A percentile compares a stretch with the other conserved stretches of the same genome.
phyloP scores from a whole-genome alignment of 2,113 vertebrate genomes.

The Elaphurus davidianus region DNA sequence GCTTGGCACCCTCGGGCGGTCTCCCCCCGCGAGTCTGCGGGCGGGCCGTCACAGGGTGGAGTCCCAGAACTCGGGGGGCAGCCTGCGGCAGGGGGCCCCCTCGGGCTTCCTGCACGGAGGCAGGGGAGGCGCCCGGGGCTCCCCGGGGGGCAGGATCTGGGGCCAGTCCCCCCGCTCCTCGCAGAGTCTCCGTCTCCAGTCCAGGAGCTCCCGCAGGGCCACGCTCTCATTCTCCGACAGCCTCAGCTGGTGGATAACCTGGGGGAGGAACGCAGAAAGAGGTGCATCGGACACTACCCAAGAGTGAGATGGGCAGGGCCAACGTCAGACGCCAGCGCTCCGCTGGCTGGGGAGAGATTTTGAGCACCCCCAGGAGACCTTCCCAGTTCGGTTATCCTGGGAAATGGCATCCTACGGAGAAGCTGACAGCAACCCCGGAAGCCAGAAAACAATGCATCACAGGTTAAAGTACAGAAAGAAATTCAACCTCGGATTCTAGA shows the following conservation, averaged over 20 bases:
- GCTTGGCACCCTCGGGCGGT: background rate
- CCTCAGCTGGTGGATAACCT: slow-evolving; percentile 90
- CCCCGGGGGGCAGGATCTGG: slow-evolving; percentile 75
- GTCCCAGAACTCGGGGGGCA: slow-evolving; percentile 80
- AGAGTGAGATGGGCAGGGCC: rapidly evolving
- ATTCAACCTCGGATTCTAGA: background rate
- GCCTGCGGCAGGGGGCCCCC: slow-evolving; percentile 77
- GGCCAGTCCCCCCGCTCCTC: slow-evolving; percentile 86
- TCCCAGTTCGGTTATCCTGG: too few species aligned
- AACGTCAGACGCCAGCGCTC: rapidly evolving
- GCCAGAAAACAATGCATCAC: too few species aligned
- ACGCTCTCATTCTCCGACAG: slow-evolving; percentile 86
- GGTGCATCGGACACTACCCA: background rate
- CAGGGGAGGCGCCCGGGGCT: slow-evolving; percentile 82
- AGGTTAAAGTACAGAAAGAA: background rate
- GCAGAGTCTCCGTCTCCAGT: slow-evolving; percentile 89
- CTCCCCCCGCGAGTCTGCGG: slow-evolving; percentile 1
- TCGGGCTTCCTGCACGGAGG: slow-evolving; percentile 86
- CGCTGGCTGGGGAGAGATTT: background rate
- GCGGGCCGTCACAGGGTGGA: slow-evolving; percentile 67
- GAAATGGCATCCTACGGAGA: rapidly evolving
- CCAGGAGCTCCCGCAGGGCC: slow-evolving; percentile 89
- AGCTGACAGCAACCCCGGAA: background rate
- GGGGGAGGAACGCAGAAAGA: background rate
- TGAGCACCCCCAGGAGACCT: too few species aligned